Evolutionary conservation across 2,888 invertebrate species (phyloP).

Genomic region (Scelioninae gen. 1): DNA sequence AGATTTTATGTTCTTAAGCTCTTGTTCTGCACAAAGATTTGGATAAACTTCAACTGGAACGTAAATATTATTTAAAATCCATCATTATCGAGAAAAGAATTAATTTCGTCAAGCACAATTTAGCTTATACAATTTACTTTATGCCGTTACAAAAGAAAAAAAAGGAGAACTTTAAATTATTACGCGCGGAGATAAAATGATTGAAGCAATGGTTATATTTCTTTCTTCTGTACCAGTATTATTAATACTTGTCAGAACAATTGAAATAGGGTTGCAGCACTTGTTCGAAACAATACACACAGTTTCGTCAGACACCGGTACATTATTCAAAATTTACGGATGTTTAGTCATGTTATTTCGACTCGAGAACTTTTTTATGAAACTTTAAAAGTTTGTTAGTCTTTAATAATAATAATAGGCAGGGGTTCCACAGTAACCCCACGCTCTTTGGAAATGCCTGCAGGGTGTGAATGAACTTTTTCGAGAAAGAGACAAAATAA

Average conservation of each 20-base stretch:
- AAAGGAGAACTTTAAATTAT: not conserved
- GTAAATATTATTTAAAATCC: too few relatives aligned
- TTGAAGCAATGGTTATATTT: not conserved
- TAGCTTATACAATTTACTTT: too few relatives aligned
- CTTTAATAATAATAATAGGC: conserved; percentile 54
- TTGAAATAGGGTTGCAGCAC: conserved; percentile 5
- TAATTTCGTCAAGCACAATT: too few relatives aligned
- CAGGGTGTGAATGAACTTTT: conserved; percentile 41
- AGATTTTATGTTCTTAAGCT: too few relatives aligned
- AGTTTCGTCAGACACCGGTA: conserved; percentile 21
- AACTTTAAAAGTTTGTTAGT: conserved; percentile 45
- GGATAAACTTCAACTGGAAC: too few relatives aligned
- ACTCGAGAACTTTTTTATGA: conserved; percentile 43
- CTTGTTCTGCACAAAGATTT: too few relatives aligned
- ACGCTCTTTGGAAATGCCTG: conserved; percentile 15
- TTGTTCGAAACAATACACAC: conserved; percentile 12
- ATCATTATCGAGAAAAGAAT: too few relatives aligned
- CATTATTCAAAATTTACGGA: conserved; percentile 45
- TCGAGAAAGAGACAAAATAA: conserved; percentile 13
- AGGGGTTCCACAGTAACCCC: conserved; percentile 25
- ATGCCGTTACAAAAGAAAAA: too few relatives aligned
- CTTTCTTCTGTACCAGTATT: not conserved
- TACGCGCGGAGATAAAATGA: not conserved
- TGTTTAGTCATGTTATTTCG: conserved; percentile 57
- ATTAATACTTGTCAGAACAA: conserved; percentile 5